A percentile compares a stretch with the other conserved stretches of the same genome.
phyloP scores from a whole-genome alignment of 2,888 invertebrate genomes.

The Aphidoletes aphidimyza region DNA sequence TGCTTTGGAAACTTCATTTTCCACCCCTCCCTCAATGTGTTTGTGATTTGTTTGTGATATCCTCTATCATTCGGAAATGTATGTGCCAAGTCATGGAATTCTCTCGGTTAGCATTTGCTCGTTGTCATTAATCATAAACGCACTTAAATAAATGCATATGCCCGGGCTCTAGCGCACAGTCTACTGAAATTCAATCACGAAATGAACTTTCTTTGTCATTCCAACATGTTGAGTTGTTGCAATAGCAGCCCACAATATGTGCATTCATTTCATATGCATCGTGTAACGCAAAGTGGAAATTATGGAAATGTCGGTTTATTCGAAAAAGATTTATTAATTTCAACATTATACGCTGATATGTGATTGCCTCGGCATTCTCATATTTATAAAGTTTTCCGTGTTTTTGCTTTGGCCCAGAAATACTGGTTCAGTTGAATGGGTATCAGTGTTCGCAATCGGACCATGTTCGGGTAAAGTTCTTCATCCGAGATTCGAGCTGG shows the following conservation, averaged over 20 bases:
- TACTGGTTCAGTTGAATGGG: too few relatives aligned
- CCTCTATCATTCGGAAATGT: neutral
- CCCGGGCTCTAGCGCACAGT: neutral
- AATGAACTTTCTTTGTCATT: slow-evolving; percentile 36
- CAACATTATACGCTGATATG: slow-evolving; percentile 4
- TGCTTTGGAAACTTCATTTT: too few relatives aligned
- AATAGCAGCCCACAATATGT: too few relatives aligned
- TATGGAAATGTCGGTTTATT: slow-evolving; percentile 24
- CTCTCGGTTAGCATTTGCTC: too few relatives aligned
- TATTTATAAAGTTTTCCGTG: neutral
- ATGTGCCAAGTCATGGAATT: neutral
- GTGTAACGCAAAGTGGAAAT: neutral
- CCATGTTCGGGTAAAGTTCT: too few relatives aligned
- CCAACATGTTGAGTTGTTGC: neutral
- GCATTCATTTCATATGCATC: neutral
- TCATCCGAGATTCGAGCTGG: too few relatives aligned
- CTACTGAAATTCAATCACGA: slow-evolving; percentile 18
- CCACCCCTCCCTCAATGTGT: too few relatives aligned
- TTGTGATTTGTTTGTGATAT: neutral
- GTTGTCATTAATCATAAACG: neutral
- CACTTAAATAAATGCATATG: neutral
- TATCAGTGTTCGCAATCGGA: too few relatives aligned
- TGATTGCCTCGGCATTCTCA: neutral
- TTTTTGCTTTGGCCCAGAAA: too few relatives aligned
- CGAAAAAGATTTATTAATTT: slow-evolving; percentile 38